Percentiles rank a stretch among this genome's conserved stretches.
Evolutionary conservation across 2,888 invertebrate species (phyloP).

Genomic region (Limnephilus marmoratus): DNA sequence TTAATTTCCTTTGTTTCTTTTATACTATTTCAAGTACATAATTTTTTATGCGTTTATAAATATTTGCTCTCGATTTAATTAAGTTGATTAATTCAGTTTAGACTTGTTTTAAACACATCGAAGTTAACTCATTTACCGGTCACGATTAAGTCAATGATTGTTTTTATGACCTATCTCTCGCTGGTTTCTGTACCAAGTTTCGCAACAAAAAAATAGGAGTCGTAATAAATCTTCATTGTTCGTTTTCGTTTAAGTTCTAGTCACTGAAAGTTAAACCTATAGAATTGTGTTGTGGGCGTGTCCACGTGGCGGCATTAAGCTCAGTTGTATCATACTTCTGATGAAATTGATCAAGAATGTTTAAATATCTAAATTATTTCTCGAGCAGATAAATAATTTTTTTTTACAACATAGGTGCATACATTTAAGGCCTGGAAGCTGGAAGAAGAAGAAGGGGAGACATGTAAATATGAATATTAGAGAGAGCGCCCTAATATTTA

Average conservation of each 20-base stretch:
- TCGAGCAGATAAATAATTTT: too few relatives aligned
- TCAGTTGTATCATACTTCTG: background rate
- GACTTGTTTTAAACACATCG: background rate
- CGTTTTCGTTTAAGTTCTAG: background rate
- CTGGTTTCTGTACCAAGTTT: background rate
- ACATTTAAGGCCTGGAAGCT: too few relatives aligned
- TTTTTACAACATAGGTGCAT: too few relatives aligned
- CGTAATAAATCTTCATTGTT: background rate
- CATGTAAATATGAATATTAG: too few relatives aligned
- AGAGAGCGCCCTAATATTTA: too few relatives aligned
- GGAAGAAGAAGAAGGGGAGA: too few relatives aligned
- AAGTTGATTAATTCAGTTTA: background rate
- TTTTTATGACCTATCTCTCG: background rate
- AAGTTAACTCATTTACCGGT: background rate
- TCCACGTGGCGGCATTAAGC: too few relatives aligned
- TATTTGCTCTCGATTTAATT: background rate
- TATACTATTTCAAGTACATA: background rate
- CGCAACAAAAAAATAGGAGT: slow-evolving; percentile 15
- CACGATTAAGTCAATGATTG: background rate
- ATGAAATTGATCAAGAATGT: too few relatives aligned
- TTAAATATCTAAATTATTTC: too few relatives aligned
- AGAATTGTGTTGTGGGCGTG: background rate
- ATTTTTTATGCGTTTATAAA: background rate
- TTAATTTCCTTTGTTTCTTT: too few relatives aligned
- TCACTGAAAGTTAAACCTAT: background rate